phyloP scores from a whole-genome alignment of 2,797 vertebrate species.

The Bradypodion pumilum region DNA sequence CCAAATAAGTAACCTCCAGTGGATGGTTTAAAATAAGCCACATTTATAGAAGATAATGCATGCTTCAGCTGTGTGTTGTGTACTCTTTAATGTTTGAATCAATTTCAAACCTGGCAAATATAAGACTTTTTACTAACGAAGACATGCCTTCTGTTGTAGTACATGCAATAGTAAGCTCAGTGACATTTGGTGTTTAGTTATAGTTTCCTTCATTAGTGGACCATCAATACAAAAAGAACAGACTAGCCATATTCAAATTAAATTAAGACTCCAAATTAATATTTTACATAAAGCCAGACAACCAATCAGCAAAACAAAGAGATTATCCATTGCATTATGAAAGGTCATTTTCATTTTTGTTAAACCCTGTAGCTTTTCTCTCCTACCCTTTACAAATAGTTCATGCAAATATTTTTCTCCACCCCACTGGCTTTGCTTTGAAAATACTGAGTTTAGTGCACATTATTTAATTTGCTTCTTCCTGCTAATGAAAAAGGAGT shows the following conservation, averaged over 20 bases:
- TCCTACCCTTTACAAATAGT: conserved; percentile 1
- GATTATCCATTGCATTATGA: background rate
- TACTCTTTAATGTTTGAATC: too few relatives aligned
- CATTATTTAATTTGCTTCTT: conserved; percentile 19
- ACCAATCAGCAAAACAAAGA: conserved; percentile 3
- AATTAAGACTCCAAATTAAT: conserved; percentile 33
- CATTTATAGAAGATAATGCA: too few relatives aligned
- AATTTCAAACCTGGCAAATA: too few relatives aligned
- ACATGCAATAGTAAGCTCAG: conserved; percentile 5
- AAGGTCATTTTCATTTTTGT: conserved; percentile 30
- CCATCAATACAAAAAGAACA: conserved; percentile 9
- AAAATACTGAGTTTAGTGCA: background rate
- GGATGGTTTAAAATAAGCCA: too few relatives aligned
- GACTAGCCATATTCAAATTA: conserved; percentile 4
- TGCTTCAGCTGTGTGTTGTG: too few relatives aligned
- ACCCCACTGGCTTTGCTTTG: conserved; percentile 20
- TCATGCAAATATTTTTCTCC: conserved; percentile 6
- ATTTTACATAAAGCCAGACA: conserved; percentile 20
- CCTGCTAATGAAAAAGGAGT: conserved; percentile 21
- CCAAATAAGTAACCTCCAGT: too few relatives aligned
- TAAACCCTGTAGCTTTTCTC: background rate
- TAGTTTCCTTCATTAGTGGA: conserved; percentile 18
- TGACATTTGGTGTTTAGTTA: conserved; percentile 18
- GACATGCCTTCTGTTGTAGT: too few relatives aligned
- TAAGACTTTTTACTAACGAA: too few relatives aligned